phyloP scores from a whole-genome alignment of 2,888 invertebrate genomes.

The Caenorhabditis sp. region DNA sequence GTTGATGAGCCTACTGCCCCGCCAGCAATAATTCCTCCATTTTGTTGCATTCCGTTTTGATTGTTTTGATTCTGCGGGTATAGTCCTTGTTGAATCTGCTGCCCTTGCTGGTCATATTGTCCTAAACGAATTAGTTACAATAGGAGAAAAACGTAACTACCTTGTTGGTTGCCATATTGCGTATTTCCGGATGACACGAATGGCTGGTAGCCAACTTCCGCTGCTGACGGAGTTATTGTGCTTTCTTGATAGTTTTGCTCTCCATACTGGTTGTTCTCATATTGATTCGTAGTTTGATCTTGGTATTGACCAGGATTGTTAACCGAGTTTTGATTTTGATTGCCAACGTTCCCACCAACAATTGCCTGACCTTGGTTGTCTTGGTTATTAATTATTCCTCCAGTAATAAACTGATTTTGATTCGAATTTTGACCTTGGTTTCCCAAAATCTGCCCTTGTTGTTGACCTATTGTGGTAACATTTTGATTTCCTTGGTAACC shows the following conservation, averaged over 20 bases:
- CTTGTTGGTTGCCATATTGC: constrained; percentile 32
- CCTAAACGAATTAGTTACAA: constrained; percentile 26
- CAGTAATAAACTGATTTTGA: constrained; percentile 11
- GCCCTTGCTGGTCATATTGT: constrained; percentile 26
- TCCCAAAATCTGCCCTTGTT: constrained; percentile 21
- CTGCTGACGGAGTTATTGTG: constrained; percentile 47
- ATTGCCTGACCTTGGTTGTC: constrained; percentile 8
- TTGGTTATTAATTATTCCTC: constrained; percentile 24
- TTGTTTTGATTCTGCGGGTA: constrained; percentile 39
- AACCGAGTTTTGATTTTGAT: constrained; percentile 11
- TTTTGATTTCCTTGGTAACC: constrained; percentile 44
- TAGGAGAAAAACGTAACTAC: neutral
- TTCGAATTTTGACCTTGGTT: neutral
- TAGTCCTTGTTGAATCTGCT: constrained; percentile 31
- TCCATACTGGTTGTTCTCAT: constrained; percentile 6
- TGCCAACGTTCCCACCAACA: constrained; percentile 13
- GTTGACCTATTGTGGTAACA: constrained; percentile 23
- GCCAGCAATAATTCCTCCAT: constrained; percentile 31
- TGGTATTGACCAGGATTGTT: constrained; percentile 14
- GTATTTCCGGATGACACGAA: constrained; percentile 54
- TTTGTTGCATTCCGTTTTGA: constrained; percentile 48
- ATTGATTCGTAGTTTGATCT: constrained; percentile 16
- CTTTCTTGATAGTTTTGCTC: constrained; percentile 32
- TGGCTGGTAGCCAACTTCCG: constrained; percentile 61
- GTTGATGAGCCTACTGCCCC: constrained; percentile 12